These are phyloP conservation scores for Malurus cyaneus DNA, from an alignment of 2,113 vertebrate genomes.

Conservation along the genomic window DNA sequence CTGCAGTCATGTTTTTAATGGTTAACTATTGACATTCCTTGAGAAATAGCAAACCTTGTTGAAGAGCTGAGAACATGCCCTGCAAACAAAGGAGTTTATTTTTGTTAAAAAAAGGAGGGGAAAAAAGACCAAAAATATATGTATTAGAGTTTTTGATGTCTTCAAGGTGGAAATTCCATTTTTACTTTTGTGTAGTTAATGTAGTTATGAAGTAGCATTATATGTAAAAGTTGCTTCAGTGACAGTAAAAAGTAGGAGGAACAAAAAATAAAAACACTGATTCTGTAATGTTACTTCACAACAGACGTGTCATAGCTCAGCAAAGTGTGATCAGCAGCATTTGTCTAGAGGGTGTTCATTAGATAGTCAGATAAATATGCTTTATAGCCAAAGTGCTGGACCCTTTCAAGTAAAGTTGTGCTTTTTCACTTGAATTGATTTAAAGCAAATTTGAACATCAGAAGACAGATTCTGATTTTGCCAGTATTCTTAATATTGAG, in stretches of 20 bases:
- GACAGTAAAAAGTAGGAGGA: not conserved
- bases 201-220: not conserved
- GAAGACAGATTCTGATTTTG: not conserved
- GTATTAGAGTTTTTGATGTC: not conserved
- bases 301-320: not conserved
- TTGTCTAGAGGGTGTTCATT: not conserved
- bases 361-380: not conserved
- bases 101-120: not conserved
- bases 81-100: slow-evolving; percentile 29
- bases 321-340: not conserved
- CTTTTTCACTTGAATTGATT: not conserved
- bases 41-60: not conserved
- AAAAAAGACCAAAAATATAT: not conserved
- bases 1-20: not conserved
- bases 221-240: not conserved
- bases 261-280: accelerated
- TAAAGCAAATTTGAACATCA: not conserved
- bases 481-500: not conserved
- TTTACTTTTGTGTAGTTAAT: not conserved
- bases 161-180: not conserved
- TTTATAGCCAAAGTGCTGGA: not conserved
- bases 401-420: not conserved
- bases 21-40: not conserved
- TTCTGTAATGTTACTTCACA: not conserved
- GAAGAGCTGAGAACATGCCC: not conserved